Percentiles rank a stretch among this genome's conserved stretches.
These are phyloP conservation scores for Henricia sp. DNA, from an alignment of 53 echinoderm and acorn worm species.

Conservation along the genomic window DNA sequence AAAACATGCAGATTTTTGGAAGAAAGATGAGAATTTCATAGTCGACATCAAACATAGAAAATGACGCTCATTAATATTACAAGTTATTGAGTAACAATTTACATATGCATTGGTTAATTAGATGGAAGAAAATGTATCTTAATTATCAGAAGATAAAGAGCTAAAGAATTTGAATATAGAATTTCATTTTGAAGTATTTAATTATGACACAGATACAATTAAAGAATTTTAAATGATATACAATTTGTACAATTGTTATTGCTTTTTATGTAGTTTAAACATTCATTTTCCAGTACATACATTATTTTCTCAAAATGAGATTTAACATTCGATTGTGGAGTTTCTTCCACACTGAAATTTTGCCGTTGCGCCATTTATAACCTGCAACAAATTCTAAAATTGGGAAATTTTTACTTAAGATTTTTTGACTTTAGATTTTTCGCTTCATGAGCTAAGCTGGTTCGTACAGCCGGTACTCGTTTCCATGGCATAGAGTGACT, in stretches of 20 bases:
- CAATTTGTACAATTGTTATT: slow-evolving; percentile 60
- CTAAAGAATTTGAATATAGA: slow-evolving; percentile 39
- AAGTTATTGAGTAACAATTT: neutral
- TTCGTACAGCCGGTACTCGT: too few relatives aligned
- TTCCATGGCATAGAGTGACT: too few relatives aligned
- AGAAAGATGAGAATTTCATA: neutral
- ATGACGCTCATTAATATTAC: neutral
- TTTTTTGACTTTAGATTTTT: too few relatives aligned
- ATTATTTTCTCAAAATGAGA: neutral
- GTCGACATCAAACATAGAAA: too few relatives aligned
- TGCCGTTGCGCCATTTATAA: too few relatives aligned
- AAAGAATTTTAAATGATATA: slow-evolving; percentile 51
- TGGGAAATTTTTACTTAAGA: too few relatives aligned
- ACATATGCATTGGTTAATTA: slow-evolving; percentile 47
- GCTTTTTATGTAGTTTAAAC: slow-evolving; percentile 26
- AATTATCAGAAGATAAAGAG: slow-evolving; percentile 20
- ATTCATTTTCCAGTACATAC: neutral
- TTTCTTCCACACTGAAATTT: too few relatives aligned
- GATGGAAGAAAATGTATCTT: slow-evolving; percentile 34
- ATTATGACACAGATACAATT: slow-evolving; percentile 9
- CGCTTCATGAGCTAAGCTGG: too few relatives aligned
- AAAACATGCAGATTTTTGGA: neutral
- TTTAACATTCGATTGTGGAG: too few relatives aligned
- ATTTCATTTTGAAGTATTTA: slow-evolving; percentile 14
- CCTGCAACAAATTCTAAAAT: too few relatives aligned